Conservation (phyloP, 64 coral and sea anemone species). For the Montipora foliosa region DNA sequence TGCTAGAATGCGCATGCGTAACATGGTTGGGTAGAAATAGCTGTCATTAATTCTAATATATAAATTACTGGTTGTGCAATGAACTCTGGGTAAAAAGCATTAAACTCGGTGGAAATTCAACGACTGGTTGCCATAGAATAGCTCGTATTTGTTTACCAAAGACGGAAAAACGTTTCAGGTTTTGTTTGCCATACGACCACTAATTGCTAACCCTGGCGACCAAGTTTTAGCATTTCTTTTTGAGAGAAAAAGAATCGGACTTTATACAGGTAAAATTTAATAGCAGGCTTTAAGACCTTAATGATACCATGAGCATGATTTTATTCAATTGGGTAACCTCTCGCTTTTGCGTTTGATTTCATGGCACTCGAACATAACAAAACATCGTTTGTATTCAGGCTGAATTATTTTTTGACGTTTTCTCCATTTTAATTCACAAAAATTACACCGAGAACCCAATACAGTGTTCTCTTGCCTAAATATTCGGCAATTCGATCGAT, state of each 20-base stretch:
- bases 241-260: too few species aligned
- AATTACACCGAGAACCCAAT: background rate
- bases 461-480: constrained; percentile 16
- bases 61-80: background rate
- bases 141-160: background rate
- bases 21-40: background rate
- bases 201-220: background rate
- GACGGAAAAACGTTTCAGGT: background rate
- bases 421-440: background rate
- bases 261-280: too few species aligned
- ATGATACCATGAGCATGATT: too few species aligned
- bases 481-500: background rate
- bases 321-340: too few species aligned
- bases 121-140: constrained; percentile 22
- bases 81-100: background rate
- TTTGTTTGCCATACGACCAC: background rate
- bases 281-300: too few species aligned
- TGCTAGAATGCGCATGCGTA: background rate
- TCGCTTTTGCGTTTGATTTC: too few species aligned
- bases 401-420: background rate
- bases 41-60: background rate
- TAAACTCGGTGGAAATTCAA: background rate
- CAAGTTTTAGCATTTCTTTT: too few species aligned
- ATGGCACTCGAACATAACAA: too few species aligned
- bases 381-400: too few species aligned